phyloP scores from a whole-genome alignment of 1,140 invertebrate species.

The Penaeus vannamei region DNA sequence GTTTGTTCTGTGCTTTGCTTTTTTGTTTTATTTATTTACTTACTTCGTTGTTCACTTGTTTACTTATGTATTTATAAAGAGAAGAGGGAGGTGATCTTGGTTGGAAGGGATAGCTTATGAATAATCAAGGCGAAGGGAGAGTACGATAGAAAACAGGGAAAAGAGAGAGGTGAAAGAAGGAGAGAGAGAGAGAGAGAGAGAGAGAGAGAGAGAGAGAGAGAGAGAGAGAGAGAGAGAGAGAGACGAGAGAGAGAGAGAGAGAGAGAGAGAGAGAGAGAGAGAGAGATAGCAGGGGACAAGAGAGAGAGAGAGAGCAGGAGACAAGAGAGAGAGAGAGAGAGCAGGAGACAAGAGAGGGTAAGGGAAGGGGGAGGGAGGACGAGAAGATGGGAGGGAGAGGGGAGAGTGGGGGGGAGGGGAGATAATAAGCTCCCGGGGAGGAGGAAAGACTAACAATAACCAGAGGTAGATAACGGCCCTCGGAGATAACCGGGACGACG shows the following conservation, averaged over 20 bases:
- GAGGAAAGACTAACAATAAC: not conserved
- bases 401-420: not conserved
- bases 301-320: no score
- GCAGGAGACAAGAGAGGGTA: conserved; percentile 4
- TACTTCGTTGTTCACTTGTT: not conserved
- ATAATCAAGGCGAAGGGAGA: no score
- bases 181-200: no score
- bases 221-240: conserved; percentile 29
- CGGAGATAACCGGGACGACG: no score
- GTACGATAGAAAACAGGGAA: no score
- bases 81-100: not conserved
- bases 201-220: not conserved
- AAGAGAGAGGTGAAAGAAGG: no score
- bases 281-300: not conserved
- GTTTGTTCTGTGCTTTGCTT: no score
- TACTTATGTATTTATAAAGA: not conserved
- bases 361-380: not conserved
- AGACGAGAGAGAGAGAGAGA: conserved; percentile 17
- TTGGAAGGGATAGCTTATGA: no score
- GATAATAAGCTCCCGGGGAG: not conserved
- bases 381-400: not conserved
- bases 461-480: no score
- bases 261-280: conserved; percentile 37
- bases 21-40: not conserved
- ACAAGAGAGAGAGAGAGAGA: conserved; percentile 16